phyloP scores from a whole-genome alignment of 2,797 vertebrate species.

The Anisognathus igniventris region DNA sequence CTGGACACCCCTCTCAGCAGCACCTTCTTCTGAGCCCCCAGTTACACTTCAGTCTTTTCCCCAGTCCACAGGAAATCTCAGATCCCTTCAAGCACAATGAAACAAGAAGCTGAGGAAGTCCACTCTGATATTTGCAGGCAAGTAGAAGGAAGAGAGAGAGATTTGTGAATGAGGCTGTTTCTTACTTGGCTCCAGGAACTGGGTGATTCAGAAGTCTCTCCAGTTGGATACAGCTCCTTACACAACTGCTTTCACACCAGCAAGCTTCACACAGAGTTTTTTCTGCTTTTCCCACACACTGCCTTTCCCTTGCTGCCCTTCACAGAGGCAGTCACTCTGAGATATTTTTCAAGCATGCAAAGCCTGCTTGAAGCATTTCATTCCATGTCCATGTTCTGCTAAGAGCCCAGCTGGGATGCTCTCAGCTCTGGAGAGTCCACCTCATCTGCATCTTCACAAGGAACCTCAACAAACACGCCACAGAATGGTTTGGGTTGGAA shows the following conservation, averaged over 20 bases:
- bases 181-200: neutral
- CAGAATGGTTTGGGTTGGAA: neutral
- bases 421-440: neutral
- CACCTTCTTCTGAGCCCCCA: neutral
- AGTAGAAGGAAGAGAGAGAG: neutral
- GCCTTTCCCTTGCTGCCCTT: neutral
- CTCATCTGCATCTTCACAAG: neutral
- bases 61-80: neutral
- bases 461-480: neutral
- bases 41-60: neutral
- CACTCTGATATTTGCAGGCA: neutral
- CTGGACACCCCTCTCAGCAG: neutral
- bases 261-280: neutral
- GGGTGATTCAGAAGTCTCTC: neutral
- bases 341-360: neutral
- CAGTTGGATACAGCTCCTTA: neutral
- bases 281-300: neutral
- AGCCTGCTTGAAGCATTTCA: neutral
- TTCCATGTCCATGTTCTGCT: neutral
- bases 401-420: rapidly evolving
- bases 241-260: neutral
- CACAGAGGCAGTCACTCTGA: rapidly evolving
- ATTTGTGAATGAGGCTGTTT: neutral
- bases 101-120: neutral
- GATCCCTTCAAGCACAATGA: neutral